These are phyloP conservation scores for Eleutherodactylus coqui DNA, from an alignment of 2,797 vertebrate species.

Conservation along the genomic window DNA sequence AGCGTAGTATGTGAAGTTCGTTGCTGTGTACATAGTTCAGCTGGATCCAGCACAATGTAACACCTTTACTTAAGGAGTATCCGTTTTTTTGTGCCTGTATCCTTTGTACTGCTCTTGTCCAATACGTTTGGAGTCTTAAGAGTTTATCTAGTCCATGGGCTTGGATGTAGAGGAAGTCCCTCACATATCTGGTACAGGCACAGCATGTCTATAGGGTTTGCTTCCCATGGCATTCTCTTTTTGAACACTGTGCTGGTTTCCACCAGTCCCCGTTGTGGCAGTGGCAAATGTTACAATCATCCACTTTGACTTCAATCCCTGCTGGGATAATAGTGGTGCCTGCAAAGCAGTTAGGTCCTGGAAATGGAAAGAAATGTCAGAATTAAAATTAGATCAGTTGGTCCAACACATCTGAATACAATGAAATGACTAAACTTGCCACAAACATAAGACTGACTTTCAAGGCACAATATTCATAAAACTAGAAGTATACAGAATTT, in stretches of 20 bases:
- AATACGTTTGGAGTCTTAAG: conserved; percentile 7
- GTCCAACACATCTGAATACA: conserved; percentile 22
- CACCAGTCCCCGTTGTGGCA: conserved; percentile 99
- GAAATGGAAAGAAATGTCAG: conserved; percentile 45
- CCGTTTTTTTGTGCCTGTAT: conserved; percentile 1
- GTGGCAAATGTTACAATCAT: conserved; percentile 99
- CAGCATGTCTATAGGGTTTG: conserved; percentile 83
- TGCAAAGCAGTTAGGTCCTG: conserved; percentile 99
- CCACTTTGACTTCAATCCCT: conserved; percentile 99
- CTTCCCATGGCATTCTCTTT: conserved; percentile 97
- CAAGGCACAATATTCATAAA: not conserved
- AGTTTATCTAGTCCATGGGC: conserved; percentile 45
- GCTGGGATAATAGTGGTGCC: conserved; percentile 98
- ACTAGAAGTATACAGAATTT: not conserved
- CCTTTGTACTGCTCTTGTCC: conserved; percentile 15
- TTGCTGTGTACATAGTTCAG: conserved; percentile 7
- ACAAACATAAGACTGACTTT: not conserved
- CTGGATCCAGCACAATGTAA: conserved; percentile 19
- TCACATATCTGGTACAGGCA: conserved; percentile 54
- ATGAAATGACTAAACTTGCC: not conserved
- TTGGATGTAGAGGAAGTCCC: conserved; percentile 64
- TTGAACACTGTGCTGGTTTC: conserved; percentile 97
- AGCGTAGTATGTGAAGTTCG: conserved; percentile 15
- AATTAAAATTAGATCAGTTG: conserved; percentile 10
- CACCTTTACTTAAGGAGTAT: not conserved